These are phyloP conservation scores for Eriocheir sinensis DNA, from an alignment of 1,140 invertebrate species.

Conservation along the genomic window DNA sequence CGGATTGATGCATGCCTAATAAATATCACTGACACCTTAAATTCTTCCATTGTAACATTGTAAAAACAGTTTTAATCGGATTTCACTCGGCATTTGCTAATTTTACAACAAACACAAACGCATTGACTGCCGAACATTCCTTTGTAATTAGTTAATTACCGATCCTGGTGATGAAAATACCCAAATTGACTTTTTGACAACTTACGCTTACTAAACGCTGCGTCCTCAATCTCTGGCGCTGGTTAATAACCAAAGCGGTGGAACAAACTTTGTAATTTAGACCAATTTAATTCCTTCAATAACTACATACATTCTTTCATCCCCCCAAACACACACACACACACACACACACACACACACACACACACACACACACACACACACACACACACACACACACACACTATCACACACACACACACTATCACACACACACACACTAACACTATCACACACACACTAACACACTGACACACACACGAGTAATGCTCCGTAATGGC, in stretches of 20 bases:
- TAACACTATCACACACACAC: too few species aligned
- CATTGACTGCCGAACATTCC: neutral
- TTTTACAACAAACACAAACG: neutral
- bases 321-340: conserved; percentile 7
- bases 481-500: neutral
- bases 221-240: neutral
- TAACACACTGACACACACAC: too few species aligned
- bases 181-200: neutral
- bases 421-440: too few species aligned
- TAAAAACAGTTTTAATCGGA: neutral
- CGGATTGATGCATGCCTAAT: neutral
- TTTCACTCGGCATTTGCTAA: neutral
- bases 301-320: neutral
- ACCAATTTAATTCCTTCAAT: neutral
- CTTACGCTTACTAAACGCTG: neutral
- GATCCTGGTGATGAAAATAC: neutral
- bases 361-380: conserved; percentile 42
- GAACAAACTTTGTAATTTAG: neutral
- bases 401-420: neutral
- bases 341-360: conserved; percentile 31
- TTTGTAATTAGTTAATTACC: neutral
- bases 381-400: conserved; percentile 11
- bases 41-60: neutral
- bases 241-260: neutral
- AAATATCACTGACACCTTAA: neutral